Evolutionary conservation across 1,140 invertebrate genomes (phyloP).

Genomic region (Trichonephila clavipes): DNA sequence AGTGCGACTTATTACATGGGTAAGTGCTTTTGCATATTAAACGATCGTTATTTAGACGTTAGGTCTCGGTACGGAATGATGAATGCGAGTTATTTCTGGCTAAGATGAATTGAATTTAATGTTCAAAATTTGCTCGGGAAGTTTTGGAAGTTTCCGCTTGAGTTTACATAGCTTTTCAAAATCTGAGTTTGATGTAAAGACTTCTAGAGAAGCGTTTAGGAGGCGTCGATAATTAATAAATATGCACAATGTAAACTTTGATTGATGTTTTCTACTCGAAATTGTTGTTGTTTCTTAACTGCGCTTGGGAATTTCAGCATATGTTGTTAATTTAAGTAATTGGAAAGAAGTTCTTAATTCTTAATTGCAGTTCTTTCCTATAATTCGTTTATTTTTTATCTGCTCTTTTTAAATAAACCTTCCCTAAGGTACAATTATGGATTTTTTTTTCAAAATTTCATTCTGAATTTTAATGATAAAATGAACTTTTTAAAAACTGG

Average conservation of each 20-base stretch:
- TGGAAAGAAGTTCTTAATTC: neutral
- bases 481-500: no score
- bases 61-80: neutral
- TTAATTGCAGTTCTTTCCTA: neutral
- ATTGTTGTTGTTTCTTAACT: neutral
- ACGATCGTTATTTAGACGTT: constrained; percentile 21
- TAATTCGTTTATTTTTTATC: no score
- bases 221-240: constrained; percentile 27
- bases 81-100: constrained; percentile 19
- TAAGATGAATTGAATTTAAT: constrained; percentile 39
- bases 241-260: constrained; percentile 1
- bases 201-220: neutral
- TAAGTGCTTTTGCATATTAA: constrained; percentile 39
- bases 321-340: neutral
- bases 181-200: neutral
- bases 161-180: constrained; percentile 31
- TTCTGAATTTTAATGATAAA: no score
- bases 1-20: constrained; percentile 35
- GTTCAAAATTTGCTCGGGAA: constrained; percentile 15
- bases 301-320: neutral
- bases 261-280: neutral
- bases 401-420: no score
- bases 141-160: constrained; percentile 24
- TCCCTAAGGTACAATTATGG: no score
- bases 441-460: no score